Base-by-base conservation (phyloP, 2,888 invertebrate genomes). In the Zygaena filipendulae region DNA sequence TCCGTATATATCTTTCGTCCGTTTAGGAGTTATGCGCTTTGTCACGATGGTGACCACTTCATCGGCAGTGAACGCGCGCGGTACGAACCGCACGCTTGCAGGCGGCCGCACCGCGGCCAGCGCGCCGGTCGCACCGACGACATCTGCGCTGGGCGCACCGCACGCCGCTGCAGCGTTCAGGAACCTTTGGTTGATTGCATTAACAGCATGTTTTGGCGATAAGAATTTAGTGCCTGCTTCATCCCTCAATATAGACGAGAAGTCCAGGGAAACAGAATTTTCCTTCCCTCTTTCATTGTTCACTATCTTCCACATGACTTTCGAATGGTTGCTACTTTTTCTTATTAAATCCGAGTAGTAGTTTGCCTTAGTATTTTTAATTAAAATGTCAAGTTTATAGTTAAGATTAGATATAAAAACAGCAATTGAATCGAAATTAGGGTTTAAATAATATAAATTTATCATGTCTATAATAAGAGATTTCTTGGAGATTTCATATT, bases 171-270 rank as follows among this genome's bases (percentile, higher is more conserved):
- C 31, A 2, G 24, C 27, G 1, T 16, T 5, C 12, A 13, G 24
- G 12, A 32, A 32, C 13, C 28, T 9, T 2, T n/a, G n/a, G 18
- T 32, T 32, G 13, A 32, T 25, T 2, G 25, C 25, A 18, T 32
- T 13, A 2, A 22, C 30, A 1, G 22, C 22, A 5, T 24, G 22
- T 8, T 22, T 16, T 16, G 10, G 16, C 7, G 21, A 21, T 3
- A 21, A 4, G 7, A 25, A 25, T 6, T 14, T 16, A 5, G 4
- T 7, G 2, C 30, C 30, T 2, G n/a, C 7, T 3, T 6, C 3
- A 13, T 25, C 22, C 9, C 12, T 21, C 3, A 13, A 12, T 2
- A 30, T 4, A 3, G 21, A 25, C 3, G 30, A 25, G 13, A 20
- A 13, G 13, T 24, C 29, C 7, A 29, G 13, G n/a, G n/a, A n/a